Evolutionary conservation across 2,888 invertebrate species (phyloP).

Genomic region (Elmis aenea): DNA sequence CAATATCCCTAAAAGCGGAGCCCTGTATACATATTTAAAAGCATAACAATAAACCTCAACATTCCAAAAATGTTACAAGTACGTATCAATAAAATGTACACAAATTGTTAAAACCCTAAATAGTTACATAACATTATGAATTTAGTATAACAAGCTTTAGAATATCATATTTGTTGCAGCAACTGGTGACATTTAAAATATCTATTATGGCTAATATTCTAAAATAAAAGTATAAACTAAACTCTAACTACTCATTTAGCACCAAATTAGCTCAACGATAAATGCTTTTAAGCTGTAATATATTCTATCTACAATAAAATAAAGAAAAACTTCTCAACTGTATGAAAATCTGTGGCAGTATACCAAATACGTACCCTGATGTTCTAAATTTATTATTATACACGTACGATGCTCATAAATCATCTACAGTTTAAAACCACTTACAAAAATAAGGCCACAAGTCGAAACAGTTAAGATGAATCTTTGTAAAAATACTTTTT

Average conservation of each 20-base stretch:
- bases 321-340: constrained; percentile 5
- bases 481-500: no score
- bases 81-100: constrained; percentile 29
- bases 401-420: no score
- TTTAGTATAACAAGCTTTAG: constrained; percentile 12
- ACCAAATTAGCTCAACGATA: constrained; percentile 45
- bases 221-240: constrained; percentile 26
- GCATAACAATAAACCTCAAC: constrained; percentile 40
- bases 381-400: no score
- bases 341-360: constrained; percentile 20
- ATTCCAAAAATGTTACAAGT: constrained; percentile 37
- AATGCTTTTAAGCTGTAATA: constrained; percentile 44
- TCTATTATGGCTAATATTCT: constrained; percentile 12
- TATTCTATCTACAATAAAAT: constrained; percentile 37
- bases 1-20: constrained; percentile 41
- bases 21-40: constrained; percentile 39
- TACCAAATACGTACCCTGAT: constrained; percentile 27
- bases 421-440: no score
- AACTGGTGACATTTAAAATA: no score
- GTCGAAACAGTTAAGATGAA: no score
- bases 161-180: constrained; percentile 8
- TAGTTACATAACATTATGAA: constrained; percentile 22
- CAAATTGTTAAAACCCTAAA: constrained; percentile 26
- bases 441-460: no score
- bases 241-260: constrained; percentile 42